phyloP scores from a whole-genome alignment of 2,113 vertebrate species.

The Eudyptes chrysolophus region DNA sequence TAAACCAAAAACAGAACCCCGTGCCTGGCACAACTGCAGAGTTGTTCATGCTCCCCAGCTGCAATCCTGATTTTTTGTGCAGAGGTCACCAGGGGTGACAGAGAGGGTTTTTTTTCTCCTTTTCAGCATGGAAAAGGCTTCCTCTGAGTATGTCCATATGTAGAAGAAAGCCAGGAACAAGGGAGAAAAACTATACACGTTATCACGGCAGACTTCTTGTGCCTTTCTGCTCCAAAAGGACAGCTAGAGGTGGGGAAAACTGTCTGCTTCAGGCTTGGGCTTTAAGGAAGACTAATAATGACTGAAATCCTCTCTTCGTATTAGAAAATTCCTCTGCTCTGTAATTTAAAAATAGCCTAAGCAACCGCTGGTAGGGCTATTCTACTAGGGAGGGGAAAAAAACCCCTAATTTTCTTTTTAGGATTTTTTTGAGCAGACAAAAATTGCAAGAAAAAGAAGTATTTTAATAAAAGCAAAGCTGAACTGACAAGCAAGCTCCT shows the following conservation, averaged over 20 bases:
- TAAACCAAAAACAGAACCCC: rapidly evolving
- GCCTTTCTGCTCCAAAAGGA: background rate
- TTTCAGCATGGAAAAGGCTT: background rate
- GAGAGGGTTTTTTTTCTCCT: background rate
- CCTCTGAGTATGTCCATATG: background rate
- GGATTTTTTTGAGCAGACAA: background rate
- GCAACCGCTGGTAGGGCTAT: background rate
- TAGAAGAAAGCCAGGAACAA: background rate
- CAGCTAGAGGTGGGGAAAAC: background rate
- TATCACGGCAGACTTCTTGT: rapidly evolving
- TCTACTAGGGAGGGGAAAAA: background rate
- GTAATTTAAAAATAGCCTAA: background rate
- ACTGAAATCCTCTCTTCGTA: background rate
- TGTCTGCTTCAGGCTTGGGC: background rate
- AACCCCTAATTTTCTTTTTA: background rate
- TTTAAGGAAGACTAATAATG: background rate
- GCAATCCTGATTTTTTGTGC: background rate
- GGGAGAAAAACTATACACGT: background rate
- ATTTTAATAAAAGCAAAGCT: background rate
- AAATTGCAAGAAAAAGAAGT: background rate
- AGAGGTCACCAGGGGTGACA: background rate
- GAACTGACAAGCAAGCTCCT: background rate
- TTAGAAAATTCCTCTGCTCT: background rate
- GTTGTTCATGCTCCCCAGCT: background rate
- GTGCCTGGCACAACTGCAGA: rapidly evolving